Evolutionary conservation across 2,797 vertebrate genomes (phyloP), one percentile per base, ranked within the genome.

Genomic region (Sphenodon punctatus): DNA sequence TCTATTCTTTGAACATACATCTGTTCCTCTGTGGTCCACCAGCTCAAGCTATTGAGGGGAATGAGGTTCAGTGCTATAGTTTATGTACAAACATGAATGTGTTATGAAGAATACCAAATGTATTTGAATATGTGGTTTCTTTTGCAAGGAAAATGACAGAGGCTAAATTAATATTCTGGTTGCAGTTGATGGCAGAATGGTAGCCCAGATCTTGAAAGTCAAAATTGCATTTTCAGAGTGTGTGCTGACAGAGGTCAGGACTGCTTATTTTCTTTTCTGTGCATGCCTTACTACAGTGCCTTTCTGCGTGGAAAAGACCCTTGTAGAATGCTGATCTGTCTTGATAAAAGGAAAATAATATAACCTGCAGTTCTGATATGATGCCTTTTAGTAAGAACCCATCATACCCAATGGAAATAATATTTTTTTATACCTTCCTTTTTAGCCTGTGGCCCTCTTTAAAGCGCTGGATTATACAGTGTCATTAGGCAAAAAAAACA

Each of bases 401-500:
- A n/a, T 88, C 42, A 27, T 10, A 53, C 51, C 49, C 20, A 67
- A 51, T 2, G 4, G 0, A 2, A n/a, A 67, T 71, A 59, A 4
- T 56, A 16, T 80, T 78, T n/a, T 46, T 86, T 67, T 34, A 34
- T 87, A n/a, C n/a, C 43, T 43, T 43, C 67, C 34, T n/a, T 78
- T 56, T 73, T 32, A 41, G 20, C 58, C 46, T 56, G 43, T 65
- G 43, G 51, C 39, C 82, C 51, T 51, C 13, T 71, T 75, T 78
- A 67, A 87, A 86, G 23, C 32, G 22, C 27, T 61, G 32, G 5
- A 51, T 74, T 43, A 4, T n/a, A 11, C 72, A 73, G 5, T 72
- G 17, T 53, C 63, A 51, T 27, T 51, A 27, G 78, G 79, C 73
- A n/a, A 22, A 30, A 66, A 86, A 43, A n/a, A n/a, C 41, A 69